Percentiles rank a stretch among this genome's conserved stretches.
Evolutionary conservation across 2,113 vertebrate species (phyloP).

Genomic region (Sinocyclocheilus anshuiensis): DNA sequence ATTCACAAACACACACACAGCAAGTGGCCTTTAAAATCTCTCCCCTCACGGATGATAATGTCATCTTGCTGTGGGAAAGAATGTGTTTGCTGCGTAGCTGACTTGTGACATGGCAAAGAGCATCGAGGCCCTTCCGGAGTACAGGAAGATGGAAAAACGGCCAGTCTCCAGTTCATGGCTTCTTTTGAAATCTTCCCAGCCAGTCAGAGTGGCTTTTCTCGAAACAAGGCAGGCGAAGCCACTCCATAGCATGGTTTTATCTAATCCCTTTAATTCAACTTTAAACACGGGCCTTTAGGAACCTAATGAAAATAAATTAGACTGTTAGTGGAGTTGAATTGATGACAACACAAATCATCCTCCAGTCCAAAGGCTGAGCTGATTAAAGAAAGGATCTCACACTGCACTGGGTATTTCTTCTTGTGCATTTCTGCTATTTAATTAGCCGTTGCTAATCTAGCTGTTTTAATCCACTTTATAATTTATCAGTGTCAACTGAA

Average conservation of each 20-base stretch:
- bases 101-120: constrained; percentile 47
- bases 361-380: neutral
- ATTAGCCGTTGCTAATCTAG: constrained; percentile 37
- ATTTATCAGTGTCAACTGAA: constrained; percentile 34
- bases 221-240: constrained; percentile 9
- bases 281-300: constrained; percentile 38
- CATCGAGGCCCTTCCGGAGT: constrained; percentile 13
- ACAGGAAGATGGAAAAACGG: constrained; percentile 34
- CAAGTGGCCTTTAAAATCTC: constrained; percentile 17
- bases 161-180: constrained; percentile 6
- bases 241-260: neutral
- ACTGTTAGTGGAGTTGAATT: constrained; percentile 6
- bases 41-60: neutral
- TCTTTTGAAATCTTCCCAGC: constrained; percentile 26
- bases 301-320: constrained; percentile 42
- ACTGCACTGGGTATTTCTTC: constrained; percentile 11
- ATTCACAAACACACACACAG: constrained; percentile 10
- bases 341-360: constrained; percentile 37
- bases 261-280: constrained; percentile 44
- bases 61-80: constrained; percentile 47
- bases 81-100: constrained; percentile 21
- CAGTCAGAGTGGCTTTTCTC: neutral
- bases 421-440: neutral
- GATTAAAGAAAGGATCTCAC: constrained; percentile 38
- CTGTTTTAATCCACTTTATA: constrained; percentile 28